Percentiles rank a stretch among this genome's conserved stretches.
phyloP scores from a whole-genome alignment of 2,113 vertebrate species.

The Microcebus murinus region DNA sequence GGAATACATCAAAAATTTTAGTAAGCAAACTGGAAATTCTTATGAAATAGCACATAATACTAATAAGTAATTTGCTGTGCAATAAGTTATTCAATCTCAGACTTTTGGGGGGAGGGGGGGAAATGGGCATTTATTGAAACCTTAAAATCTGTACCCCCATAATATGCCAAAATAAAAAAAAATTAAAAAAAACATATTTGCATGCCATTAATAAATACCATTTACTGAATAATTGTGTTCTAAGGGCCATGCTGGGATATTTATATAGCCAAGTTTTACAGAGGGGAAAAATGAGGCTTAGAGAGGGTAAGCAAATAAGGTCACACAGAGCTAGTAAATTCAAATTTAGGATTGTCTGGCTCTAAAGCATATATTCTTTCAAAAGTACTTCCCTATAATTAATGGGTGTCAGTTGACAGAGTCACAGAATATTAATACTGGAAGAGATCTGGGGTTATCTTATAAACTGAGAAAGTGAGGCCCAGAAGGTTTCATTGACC shows the following conservation, averaged over 20 bases:
- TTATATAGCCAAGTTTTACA: background rate
- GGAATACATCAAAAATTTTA: conserved; percentile 46
- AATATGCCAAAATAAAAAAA: too few species aligned
- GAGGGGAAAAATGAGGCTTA: background rate
- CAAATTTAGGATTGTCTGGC: background rate
- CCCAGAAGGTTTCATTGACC: background rate
- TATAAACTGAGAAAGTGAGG: background rate
- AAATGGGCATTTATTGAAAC: too few species aligned
- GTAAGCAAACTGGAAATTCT: conserved; percentile 2
- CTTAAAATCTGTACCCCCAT: too few species aligned
- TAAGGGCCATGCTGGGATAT: background rate
- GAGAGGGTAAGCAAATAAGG: background rate
- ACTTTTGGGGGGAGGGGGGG: too few species aligned
- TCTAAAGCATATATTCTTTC: background rate
- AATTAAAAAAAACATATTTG: conserved; percentile 20
- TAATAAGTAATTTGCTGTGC: background rate
- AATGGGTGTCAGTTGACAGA: background rate
- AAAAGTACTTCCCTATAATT: background rate
- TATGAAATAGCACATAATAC: background rate
- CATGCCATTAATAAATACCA: background rate
- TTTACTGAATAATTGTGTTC: background rate
- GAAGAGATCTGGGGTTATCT: background rate
- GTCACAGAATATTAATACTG: background rate
- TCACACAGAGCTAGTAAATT: background rate
- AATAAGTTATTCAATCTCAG: conserved; percentile 7